phyloP scores from a whole-genome alignment of 2,888 invertebrate species.

The Abrostola triplasia region DNA sequence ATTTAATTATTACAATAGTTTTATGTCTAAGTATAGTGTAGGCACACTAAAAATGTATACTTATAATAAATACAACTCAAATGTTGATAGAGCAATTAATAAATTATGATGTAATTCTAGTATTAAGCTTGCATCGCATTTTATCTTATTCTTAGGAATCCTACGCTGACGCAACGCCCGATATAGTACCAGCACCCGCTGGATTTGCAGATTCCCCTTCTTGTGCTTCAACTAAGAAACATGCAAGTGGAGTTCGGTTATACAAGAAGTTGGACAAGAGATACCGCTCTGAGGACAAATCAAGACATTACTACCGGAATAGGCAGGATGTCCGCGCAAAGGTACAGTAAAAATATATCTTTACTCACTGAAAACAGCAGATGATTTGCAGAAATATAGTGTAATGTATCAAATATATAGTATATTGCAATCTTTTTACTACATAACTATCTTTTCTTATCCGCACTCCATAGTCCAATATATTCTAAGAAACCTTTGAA shows the following conservation, averaged over 20 bases:
- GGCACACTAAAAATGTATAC: no score
- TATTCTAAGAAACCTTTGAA: constrained; percentile 27
- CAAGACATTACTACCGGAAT: constrained; percentile 90
- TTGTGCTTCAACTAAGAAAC: constrained; percentile 76
- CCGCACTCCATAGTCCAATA: constrained; percentile 26
- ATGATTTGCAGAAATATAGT: neutral
- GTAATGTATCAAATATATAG: neutral
- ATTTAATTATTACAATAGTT: neutral
- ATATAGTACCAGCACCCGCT: constrained; percentile 96
- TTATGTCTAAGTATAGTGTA: neutral
- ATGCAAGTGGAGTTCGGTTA: constrained; percentile 86
- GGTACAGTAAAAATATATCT: constrained; percentile 74
- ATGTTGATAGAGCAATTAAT: no score
- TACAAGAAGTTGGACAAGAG: constrained; percentile 94
- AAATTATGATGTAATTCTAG: no score
- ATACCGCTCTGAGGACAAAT: constrained; percentile 93
- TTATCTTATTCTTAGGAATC: constrained; percentile 73
- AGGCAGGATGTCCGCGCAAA: constrained; percentile 94
- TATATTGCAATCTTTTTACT: neutral
- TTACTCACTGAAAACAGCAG: neutral
- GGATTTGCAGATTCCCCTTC: constrained; percentile 96
- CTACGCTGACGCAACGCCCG: constrained; percentile 86
- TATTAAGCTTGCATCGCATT: neutral
- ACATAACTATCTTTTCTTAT: neutral
- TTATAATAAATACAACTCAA: no score